Evolutionary conservation across 2,797 vertebrate genomes (phyloP).

Genomic region (Hipposideros larvatus): DNA sequence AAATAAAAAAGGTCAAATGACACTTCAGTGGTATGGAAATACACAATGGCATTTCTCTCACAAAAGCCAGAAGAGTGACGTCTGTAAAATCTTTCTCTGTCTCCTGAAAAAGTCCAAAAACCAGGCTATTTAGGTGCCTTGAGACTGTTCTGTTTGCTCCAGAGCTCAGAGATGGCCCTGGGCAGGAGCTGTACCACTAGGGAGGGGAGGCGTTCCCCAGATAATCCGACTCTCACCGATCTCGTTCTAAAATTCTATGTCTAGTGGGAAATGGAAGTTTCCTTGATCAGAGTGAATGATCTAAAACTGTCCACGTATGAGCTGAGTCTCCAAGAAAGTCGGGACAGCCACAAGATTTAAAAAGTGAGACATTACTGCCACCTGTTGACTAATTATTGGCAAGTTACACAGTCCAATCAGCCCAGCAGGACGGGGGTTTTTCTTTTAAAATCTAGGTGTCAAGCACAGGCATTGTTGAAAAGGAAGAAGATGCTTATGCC

Average conservation of each 20-base stretch:
- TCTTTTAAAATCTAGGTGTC: background rate
- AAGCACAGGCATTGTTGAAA: rapidly evolving
- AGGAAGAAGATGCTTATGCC: background rate
- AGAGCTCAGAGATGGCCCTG: background rate
- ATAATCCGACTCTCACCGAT: background rate
- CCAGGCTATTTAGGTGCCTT: background rate
- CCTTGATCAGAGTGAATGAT: background rate
- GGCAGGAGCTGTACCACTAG: background rate
- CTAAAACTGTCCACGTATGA: background rate
- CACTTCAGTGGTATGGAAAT: background rate
- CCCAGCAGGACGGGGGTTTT: background rate
- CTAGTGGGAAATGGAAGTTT: background rate
- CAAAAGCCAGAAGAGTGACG: background rate
- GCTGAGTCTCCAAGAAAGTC: background rate
- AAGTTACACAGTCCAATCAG: background rate
- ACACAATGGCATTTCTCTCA: background rate
- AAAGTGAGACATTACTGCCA: conserved; percentile 74
- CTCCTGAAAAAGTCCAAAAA: background rate
- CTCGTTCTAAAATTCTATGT: background rate
- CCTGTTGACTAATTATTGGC: conserved; percentile 70
- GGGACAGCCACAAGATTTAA: background rate
- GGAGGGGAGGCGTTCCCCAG: background rate
- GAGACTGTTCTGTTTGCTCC: background rate
- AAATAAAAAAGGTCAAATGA: background rate
- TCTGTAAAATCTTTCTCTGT: background rate